Conservation (phyloP, 2,797 vertebrate species). For the Cuniculus paca region DNA sequence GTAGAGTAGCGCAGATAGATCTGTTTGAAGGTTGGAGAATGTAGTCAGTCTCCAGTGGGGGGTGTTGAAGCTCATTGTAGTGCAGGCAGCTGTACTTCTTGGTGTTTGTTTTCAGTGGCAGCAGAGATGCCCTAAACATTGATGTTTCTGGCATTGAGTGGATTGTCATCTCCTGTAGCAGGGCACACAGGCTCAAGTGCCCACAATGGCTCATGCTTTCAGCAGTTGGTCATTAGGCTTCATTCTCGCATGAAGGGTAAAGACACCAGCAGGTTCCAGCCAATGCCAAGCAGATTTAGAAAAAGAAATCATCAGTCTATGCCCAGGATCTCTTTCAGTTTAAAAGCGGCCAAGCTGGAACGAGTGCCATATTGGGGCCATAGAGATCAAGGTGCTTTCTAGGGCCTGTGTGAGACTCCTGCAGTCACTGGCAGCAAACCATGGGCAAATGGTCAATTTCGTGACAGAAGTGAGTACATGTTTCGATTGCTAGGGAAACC, state of each 20-base stretch:
- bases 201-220: neutral
- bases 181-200: neutral
- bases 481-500: neutral
- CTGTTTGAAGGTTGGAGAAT: neutral
- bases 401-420: neutral
- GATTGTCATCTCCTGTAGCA: neutral
- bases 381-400: neutral
- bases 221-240: neutral
- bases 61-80: neutral
- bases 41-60: too few relatives aligned
- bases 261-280: neutral
- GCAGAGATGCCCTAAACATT: neutral
- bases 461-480: conserved; percentile 25
- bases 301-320: neutral
- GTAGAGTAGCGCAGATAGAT: neutral
- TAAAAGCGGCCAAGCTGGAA: neutral
- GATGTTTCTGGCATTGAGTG: neutral
- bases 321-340: neutral
- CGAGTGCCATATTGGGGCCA: neutral
- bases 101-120: neutral
- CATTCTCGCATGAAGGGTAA: neutral
- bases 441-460: neutral
- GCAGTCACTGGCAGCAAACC: conserved; percentile 35
- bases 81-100: neutral
- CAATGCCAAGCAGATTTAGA: neutral